phyloP scores from a whole-genome alignment of 2,888 invertebrate species.

The Drosophila tanythrix region DNA sequence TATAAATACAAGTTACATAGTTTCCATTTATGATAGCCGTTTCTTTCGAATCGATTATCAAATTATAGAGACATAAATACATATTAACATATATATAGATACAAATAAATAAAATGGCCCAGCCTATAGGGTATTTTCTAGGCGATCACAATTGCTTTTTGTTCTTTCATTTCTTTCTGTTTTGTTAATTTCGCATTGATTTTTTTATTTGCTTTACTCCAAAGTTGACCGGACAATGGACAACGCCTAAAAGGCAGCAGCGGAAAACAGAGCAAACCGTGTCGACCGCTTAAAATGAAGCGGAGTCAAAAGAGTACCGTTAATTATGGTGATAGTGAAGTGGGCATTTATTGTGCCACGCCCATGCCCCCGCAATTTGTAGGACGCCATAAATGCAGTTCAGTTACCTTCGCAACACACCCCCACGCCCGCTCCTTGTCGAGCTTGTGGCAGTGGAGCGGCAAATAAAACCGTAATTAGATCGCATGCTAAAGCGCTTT shows the following conservation, averaged over 20 bases:
- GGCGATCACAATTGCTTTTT: too few relatives aligned
- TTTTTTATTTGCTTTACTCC: neutral
- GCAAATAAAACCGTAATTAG: slow-evolving; percentile 65
- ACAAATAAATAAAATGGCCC: too few relatives aligned
- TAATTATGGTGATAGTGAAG: slow-evolving; percentile 20
- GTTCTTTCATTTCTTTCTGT: neutral
- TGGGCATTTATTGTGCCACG: slow-evolving; percentile 26
- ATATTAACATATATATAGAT: neutral
- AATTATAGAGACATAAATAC: neutral
- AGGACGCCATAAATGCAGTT: slow-evolving; percentile 46
- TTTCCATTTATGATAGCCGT: neutral
- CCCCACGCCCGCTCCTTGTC: neutral
- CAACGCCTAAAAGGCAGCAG: slow-evolving; percentile 24
- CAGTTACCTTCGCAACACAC: slow-evolving; percentile 51
- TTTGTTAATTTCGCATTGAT: slow-evolving; percentile 10
- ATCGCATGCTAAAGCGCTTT: slow-evolving; percentile 74
- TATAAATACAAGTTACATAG: neutral
- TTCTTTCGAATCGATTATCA: neutral
- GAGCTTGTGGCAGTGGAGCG: slow-evolving; percentile 60
- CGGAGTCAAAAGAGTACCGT: slow-evolving; percentile 1
- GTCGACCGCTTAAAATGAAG: slow-evolving; percentile 12
- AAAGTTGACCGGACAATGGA: neutral
- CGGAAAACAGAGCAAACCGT: neutral
- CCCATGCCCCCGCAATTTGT: slow-evolving; percentile 46
- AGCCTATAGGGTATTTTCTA: neutral